Conservation (phyloP, 2,113 vertebrate genomes). For the Elephas maximus region DNA sequence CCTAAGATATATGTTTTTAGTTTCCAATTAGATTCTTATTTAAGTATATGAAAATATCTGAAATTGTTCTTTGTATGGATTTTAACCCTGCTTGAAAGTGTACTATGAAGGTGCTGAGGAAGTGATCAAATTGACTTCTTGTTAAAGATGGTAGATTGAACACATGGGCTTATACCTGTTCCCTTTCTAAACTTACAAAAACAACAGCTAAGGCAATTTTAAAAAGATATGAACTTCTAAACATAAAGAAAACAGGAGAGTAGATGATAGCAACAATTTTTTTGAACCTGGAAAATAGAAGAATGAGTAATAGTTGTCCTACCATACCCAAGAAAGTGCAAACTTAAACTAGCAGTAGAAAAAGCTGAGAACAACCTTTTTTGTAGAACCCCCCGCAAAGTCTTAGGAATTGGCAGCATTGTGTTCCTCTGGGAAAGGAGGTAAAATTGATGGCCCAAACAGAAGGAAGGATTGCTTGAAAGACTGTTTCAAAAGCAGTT, state of each 20-base stretch:
- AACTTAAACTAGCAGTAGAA: not conserved
- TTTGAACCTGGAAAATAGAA: not conserved
- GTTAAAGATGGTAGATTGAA: not conserved
- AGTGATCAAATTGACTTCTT: not conserved
- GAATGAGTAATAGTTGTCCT: not conserved
- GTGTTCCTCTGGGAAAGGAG: not conserved
- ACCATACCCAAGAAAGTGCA: not conserved
- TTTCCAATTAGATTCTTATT: slow-evolving; percentile 25
- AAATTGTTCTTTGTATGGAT: slow-evolving; percentile 1
- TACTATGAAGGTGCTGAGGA: not conserved
- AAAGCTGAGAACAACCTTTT: not conserved
- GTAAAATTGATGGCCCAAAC: not conserved
- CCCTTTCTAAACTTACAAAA: not conserved
- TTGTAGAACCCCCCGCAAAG: not conserved
- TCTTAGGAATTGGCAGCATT: not conserved
- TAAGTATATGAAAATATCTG: not conserved
- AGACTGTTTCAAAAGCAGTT: slow-evolving; percentile 44
- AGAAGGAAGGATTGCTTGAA: not conserved
- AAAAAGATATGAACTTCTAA: not conserved
- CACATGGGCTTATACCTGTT: not conserved
- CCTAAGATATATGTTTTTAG: not conserved
- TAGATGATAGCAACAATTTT: not conserved
- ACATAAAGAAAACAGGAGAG: not conserved
- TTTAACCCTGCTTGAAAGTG: slow-evolving; percentile 9
- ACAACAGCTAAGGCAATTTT: not conserved